These are phyloP conservation scores for Tympanuchus pallidicinctus DNA, from an alignment of 2,113 vertebrate genomes.

Conservation along the genomic window DNA sequence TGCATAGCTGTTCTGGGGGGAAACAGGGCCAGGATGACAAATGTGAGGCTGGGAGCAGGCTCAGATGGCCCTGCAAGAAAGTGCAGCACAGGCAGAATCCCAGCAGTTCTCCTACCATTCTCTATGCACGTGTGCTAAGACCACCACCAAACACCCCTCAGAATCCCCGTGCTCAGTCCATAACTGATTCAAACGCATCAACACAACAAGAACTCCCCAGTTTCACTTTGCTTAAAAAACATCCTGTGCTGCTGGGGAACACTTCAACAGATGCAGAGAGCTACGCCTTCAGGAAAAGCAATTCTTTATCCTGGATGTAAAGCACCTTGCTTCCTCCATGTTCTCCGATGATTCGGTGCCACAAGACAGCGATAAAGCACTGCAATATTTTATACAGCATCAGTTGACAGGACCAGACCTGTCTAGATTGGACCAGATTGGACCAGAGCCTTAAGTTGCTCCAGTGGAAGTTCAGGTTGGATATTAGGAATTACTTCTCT, in stretches of 20 bases:
- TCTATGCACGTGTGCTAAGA: neutral
- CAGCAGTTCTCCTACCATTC: neutral
- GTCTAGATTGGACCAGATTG: too few relatives aligned
- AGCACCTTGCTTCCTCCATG: neutral
- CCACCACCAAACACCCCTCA: neutral
- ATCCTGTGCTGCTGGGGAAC: neutral
- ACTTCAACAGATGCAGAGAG: accelerated
- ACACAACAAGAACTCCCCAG: neutral
- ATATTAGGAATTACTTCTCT: too few relatives aligned
- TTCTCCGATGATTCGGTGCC: neutral
- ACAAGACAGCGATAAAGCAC: accelerated
- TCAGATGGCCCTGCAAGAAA: constrained; percentile 33
- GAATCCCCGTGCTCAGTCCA: neutral
- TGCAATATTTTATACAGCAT: neutral
- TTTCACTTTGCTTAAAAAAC: neutral
- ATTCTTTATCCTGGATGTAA: neutral
- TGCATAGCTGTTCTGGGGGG: constrained; percentile 19
- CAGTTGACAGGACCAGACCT: too few relatives aligned
- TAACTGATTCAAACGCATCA: neutral
- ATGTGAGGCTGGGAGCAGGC: neutral
- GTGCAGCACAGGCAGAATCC: neutral
- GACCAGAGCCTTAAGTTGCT: too few relatives aligned
- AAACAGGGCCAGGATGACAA: constrained; percentile 19
- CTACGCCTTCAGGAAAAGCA: neutral
- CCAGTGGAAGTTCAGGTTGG: too few relatives aligned